Evolutionary conservation across 1,140 invertebrate species (phyloP).

Genomic region (Neotoxoptera formosana): DNA sequence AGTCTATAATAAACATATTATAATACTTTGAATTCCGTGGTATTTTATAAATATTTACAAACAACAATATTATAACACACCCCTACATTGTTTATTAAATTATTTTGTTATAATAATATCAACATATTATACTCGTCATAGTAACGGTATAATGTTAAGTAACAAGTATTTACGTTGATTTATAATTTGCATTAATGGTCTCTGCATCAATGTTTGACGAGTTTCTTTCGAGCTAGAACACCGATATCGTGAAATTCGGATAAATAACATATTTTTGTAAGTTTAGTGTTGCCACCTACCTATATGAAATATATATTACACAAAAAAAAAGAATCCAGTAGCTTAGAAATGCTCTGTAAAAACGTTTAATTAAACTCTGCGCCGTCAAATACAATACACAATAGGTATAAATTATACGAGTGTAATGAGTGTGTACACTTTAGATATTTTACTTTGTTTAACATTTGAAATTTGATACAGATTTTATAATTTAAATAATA

Average conservation of each 20-base stretch:
- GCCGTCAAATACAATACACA: no score
- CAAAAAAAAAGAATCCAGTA: no score
- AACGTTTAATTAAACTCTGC: neutral
- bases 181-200: neutral
- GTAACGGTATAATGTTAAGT: neutral
- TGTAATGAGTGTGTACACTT: neutral
- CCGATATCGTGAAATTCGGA: neutral
- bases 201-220: neutral
- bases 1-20: no score
- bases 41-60: no score
- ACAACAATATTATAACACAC: no score
- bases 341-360: neutral
- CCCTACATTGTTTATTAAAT: no score
- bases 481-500: neutral
- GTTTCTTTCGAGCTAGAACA: neutral
- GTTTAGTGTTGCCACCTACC: neutral
- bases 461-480: neutral
- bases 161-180: neutral
- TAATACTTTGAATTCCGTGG: no score
- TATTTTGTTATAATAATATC: neutral
- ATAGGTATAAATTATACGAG: no score
- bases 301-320: no score
- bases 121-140: neutral
- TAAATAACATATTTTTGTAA: neutral
- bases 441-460: neutral